Percentiles rank a stretch among this genome's conserved stretches.
Conservation (phyloP, 1,140 invertebrate species). For the Bombus huntii region DNA sequence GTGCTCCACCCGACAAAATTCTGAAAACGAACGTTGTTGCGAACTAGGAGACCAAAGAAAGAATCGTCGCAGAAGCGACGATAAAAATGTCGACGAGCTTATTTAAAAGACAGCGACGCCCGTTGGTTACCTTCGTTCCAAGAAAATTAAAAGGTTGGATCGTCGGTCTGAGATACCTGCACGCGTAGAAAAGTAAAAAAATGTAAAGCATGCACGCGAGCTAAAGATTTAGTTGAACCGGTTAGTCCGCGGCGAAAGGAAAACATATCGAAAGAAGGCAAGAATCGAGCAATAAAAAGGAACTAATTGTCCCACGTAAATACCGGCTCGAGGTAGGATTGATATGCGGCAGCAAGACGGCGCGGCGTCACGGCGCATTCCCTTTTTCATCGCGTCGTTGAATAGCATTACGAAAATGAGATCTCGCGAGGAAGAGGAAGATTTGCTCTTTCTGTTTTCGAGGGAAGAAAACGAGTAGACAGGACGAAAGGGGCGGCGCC, state of each 20-base stretch:
- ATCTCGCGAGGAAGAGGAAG: conserved; percentile 13
- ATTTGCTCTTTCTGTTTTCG: conserved; percentile 16
- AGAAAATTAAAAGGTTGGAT: background rate
- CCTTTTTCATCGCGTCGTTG: conserved; percentile 3
- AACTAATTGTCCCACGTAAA: conserved; percentile 35
- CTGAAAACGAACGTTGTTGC: background rate
- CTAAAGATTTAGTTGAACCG: too few relatives aligned
- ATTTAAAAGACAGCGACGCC: background rate
- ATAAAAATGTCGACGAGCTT: too few relatives aligned
- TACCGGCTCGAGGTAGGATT: background rate
- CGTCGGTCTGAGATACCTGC: too few relatives aligned
- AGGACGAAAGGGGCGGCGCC: background rate
- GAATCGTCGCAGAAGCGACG: background rate
- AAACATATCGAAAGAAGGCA: background rate
- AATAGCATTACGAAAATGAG: conserved; percentile 27
- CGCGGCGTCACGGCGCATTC: background rate
- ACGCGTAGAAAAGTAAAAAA: too few relatives aligned
- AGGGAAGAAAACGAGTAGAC: background rate
- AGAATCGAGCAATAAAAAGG: background rate
- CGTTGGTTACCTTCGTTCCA: background rate
- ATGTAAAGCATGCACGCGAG: background rate
- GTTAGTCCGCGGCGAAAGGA: background rate
- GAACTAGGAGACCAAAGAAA: too few relatives aligned
- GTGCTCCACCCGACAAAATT: background rate
- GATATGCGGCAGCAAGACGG: background rate